Conservation (phyloP, 2,888 invertebrate genomes). For the Muscina levida region DNA sequence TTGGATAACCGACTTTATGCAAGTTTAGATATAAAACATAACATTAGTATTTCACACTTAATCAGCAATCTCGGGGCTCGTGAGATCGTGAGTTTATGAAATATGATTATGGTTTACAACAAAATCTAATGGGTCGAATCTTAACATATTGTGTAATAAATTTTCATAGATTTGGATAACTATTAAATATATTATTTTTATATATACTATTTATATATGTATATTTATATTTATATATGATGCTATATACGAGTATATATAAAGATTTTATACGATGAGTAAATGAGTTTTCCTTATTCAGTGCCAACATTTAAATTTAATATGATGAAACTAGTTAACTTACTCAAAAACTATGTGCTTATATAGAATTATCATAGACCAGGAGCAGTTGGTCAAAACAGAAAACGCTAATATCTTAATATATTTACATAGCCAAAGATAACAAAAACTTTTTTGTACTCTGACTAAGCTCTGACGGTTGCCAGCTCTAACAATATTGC, state of each 20-base stretch:
- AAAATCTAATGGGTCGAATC: neutral
- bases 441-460: no score
- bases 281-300: conserved; percentile 19
- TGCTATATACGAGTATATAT: neutral
- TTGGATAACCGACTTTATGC: neutral
- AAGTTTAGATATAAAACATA: conserved; percentile 1
- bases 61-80: conserved; percentile 62
- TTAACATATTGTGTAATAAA: neutral
- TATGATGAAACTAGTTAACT: neutral
- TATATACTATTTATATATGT: conserved; percentile 6
- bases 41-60: conserved; percentile 27
- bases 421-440: no score
- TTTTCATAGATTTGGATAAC: conserved; percentile 33
- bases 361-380: no score
- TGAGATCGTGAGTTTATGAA: conserved; percentile 56
- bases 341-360: no score
- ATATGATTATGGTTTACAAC: conserved; percentile 4
- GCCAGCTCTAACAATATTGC: no score
- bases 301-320: conserved; percentile 26
- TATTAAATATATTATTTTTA: conserved; percentile 16
- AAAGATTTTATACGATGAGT: conserved; percentile 30
- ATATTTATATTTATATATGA: conserved; percentile 9
- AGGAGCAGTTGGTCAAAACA: no score
- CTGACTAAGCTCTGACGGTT: no score
- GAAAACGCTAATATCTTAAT: no score